Evolutionary conservation across 1,140 invertebrate genomes (phyloP), one percentile per base, ranked within the genome.

Genomic region (Listronotus bonariensis): DNA sequence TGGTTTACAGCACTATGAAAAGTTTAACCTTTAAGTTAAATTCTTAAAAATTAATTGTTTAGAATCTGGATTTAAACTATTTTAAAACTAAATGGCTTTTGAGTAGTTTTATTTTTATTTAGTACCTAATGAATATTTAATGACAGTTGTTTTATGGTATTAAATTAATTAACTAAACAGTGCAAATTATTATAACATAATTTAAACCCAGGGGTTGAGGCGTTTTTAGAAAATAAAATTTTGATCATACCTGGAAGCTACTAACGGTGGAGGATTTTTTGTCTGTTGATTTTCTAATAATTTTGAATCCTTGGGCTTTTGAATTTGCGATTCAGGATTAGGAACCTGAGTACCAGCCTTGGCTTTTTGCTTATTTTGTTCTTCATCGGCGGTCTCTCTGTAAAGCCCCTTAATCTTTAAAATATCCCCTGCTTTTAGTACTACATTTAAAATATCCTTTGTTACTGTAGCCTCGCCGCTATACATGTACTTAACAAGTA

Each of bases 401-500:
- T 88, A 91, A 6, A 92, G 76, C 9, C 89, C 89, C 41, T 89
- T 84, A 9, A 93, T 88, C 72, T 91, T 88, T 0, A 93, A 73
- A 6, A 91, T 85, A 73, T 92, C 90, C 0, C 90, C 91, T 0
- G 90, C 91, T 75, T 89, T 88, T 41, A 93, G 72, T 1, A 92
- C 90, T 56, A 85, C 87, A 70, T 90, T 89, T 45, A 93, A 74
- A 26, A 92, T 89, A 74, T 92, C 89, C 77, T 92, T 91, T 57
- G 89, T 90, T 7, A 93, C 90, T 15, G 90, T 93, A 26, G 90
- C 89, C 80, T 93, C 91, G 3, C 91, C 91, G 77, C 83, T 77
- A 78, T 93, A 92, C 89, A 92, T 92, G 74, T 93, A 93, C 73
- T 92, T 68, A n/a, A 92, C 87, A 1, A 93, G 81, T 53, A 90